Base-by-base conservation (phyloP, 2,113 vertebrate genomes). In the Chloropsis hardwickii region DNA sequence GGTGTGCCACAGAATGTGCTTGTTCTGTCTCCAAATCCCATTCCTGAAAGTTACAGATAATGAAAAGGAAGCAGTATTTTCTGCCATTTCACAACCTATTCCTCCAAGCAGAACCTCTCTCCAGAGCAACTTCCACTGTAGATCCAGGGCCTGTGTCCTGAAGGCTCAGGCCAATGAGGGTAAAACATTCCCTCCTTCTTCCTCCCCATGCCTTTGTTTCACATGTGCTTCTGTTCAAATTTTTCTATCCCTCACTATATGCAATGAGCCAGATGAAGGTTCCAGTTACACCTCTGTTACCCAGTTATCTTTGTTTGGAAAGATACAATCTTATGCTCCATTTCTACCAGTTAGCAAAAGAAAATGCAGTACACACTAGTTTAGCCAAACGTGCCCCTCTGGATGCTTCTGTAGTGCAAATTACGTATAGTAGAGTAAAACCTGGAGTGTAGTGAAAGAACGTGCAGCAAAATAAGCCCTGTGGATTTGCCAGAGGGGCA, bases 1-100 rank as follows among this genome's bases (percentile, higher is more conserved):
- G 99, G 99, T 69, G 99, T 99, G 88, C 99, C 99, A 89, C 99
- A 99, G 89, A 99, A 99, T 0, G 99, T 99, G 97, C 99, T 99
- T 92, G 99, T 99, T 97, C 99, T 98, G 90, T 99, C 99, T 96
- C 98, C 98, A 97, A 99, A 99, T 70, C 99, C 99, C 99, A 99
- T 99, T 98, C 99, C 99, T 99, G 84, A 81, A 97, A 87, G 94
- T 67, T 69, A 83, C 84, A 97, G 57, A 77, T 74, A 73, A 76
- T 84, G 88, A 95, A 86, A 81, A 83, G 20, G 42, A 82, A 88
- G 57, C n/a, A 44, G 20, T 48, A 5, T 79, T 78, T 84, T 73
- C 77, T 86, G 58, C 47, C 67, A 35, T 28, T 64, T 53, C 11
- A 64, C 40, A 69, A 48, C 40, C 21, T 42, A 6, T 8, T 67